Base-by-base conservation (phyloP, 2,113 vertebrate species). In the Astur gentilis region DNA sequence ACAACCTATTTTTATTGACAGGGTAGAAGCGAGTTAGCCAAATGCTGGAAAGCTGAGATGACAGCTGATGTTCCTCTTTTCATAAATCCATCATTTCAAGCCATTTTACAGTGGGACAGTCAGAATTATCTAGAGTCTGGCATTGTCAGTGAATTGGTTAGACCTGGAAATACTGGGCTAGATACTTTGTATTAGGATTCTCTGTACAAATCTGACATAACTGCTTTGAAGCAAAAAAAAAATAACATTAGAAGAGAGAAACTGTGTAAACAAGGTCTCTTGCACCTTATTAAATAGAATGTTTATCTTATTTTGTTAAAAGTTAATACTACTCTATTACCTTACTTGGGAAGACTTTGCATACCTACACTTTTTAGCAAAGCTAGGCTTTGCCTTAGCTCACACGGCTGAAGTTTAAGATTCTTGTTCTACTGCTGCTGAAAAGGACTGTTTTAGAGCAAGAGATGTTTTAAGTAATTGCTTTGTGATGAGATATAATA, bases 1-100 rank as follows among this genome's bases (percentile, higher is more conserved):
- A 85, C 25, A 94, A 90, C 29, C 49, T 90, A 27, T 60, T 95
- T 93, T 95, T 89, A 91, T 62, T 95, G 89, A 76, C 87, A 93
- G 78, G 16, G 18, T 60, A 61, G 62, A 84, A 93, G 23, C 0
- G 3, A 95, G 62, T 87, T 79, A 6, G 40, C 44, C 78, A 95
- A 95, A 90, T 87, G 10, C 45, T 87, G 81, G 36, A 42, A 85
- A 91, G 40, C 66, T 83, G 57, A 22, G 31, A 79, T 95, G 97
- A 93, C 83, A 93, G 69, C 40, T 93, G 61, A 94, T 86, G 45
- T 55, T 96, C 81, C 8, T 91, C 54, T 83, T 95, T 93, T 91
- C 67, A 91, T 57, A 79, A 87, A 83, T 65, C 42, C 38, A 36
- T 2, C 1, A 66, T 87, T 90, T 88, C 45, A 55, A 90, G 49